Evolutionary conservation across 1,140 invertebrate genomes (phyloP).

Genomic region (Meteorus sp.): DNA sequence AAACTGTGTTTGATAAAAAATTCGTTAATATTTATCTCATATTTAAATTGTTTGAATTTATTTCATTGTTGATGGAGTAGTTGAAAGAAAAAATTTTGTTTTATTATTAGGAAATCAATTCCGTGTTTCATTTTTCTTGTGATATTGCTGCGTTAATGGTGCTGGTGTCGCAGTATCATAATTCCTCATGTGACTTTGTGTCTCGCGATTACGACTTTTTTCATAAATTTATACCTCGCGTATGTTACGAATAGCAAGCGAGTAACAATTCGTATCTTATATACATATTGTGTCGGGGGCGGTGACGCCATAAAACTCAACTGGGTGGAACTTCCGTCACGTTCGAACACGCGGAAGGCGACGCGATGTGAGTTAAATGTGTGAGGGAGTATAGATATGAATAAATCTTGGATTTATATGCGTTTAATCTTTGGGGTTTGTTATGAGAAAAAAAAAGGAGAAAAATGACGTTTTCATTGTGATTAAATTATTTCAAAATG

Average conservation of each 20-base stretch:
- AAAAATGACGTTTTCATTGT: too few species aligned
- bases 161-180: not conserved
- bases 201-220: slow-evolving; percentile 2
- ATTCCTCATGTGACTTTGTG: not conserved
- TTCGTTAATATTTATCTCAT: too few species aligned
- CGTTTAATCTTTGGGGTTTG: too few species aligned
- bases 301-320: slow-evolving; percentile 28
- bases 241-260: too few species aligned
- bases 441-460: too few species aligned
- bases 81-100: too few species aligned
- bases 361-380: slow-evolving; percentile 4
- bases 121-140: not conserved
- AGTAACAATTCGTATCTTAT: too few species aligned
- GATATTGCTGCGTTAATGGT: not conserved
- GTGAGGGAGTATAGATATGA: slow-evolving; percentile 1
- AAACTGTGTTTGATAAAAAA: too few species aligned
- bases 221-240: slow-evolving; percentile 23
- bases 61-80: too few species aligned
- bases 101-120: too few species aligned
- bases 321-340: slow-evolving; percentile 27
- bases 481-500: too few species aligned
- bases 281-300: not conserved
- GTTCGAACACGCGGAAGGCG: slow-evolving; percentile 15
- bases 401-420: not conserved
- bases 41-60: too few species aligned